These are phyloP conservation scores for Smittia sp. DNA, from an alignment of 2,888 invertebrate species.

Conservation along the genomic window DNA sequence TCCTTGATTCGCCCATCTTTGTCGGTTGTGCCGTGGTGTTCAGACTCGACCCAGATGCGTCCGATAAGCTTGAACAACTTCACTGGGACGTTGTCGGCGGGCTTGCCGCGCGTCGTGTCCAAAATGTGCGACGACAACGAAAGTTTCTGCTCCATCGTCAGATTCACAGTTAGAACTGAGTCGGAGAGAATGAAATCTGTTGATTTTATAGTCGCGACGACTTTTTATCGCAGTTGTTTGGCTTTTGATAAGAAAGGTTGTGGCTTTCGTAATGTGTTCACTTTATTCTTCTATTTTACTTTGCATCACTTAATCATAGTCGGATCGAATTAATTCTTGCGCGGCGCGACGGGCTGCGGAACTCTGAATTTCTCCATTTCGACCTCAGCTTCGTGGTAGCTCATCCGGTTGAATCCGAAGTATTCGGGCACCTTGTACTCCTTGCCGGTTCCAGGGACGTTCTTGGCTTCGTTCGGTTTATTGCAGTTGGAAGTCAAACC, in stretches of 20 bases:
- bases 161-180: not conserved
- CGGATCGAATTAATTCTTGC: conserved; percentile 43
- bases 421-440: conserved; percentile 87
- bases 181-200: not conserved
- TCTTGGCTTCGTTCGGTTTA: conserved; percentile 4
- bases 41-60: conserved; percentile 63
- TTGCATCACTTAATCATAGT: conserved; percentile 13
- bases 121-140: conserved; percentile 73
- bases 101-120: conserved; percentile 67
- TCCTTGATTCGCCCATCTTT: conserved; percentile 65
- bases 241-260: not conserved
- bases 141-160: conserved; percentile 49
- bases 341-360: conserved; percentile 68
- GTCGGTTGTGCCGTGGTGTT: conserved; percentile 64
- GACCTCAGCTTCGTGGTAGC: conserved; percentile 80
- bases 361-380: conserved; percentile 77
- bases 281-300: conserved; percentile 25
- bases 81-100: conserved; percentile 65
- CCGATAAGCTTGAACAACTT: conserved; percentile 62
- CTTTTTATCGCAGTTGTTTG: not conserved
- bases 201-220: not conserved
- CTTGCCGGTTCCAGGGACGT: conserved; percentile 22
- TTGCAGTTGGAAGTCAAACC: not conserved
- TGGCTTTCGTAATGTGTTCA: not conserved
- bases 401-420: conserved; percentile 72